Evolutionary conservation across 2,113 vertebrate species (phyloP), one percentile per base, ranked within the genome.

Genomic region (Cygnus buccinator): DNA sequence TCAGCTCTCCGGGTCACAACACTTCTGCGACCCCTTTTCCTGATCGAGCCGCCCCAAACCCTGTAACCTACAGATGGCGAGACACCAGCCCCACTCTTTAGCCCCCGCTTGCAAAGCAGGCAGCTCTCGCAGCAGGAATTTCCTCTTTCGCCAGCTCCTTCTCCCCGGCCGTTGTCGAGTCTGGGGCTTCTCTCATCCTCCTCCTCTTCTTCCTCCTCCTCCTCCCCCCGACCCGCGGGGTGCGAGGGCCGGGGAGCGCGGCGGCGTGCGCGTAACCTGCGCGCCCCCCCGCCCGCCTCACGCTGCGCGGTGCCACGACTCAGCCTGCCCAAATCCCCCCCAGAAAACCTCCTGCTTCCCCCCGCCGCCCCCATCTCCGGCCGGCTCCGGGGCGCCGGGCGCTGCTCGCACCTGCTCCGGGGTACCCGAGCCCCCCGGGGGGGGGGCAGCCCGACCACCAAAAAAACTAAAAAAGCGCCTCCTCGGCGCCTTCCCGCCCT

Each of bases 1-100:
- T 46, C 72, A 37, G 82, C 79, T 94, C 78, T 22, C 50, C 66
- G 46, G 91, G 84, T 92, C 92, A 93, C 59, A 76, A 85, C 91
- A 77, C 57, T 71, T 87, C 84, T 4, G 70, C 67, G 71, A 92
- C 83, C 81, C 66, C 73, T 78, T 73, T 80, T 29, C 88, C 57
- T 87, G n/a, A 93, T 41, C 74, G n/a, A 73, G 70, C 46, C 84
- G 78, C 68, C 81, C 67, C 84, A 16, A 84, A 84, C 87, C 83
- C 79, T 13, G 88, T 80, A 91, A 83, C 85, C 88, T 66, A 82
- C 54, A 50, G 59, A 93, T 25, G 2, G n/a, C 44, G 61, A 52
- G 93, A 55, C 65, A 87, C 79, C 76, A 66, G 44, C 72, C 91
- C 75, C 83, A 19, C 8, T 66, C 76, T 87, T 76, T 83, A 39